Base-by-base conservation (phyloP, 2,113 vertebrate species). In the Brachyhypopomus gauderio region DNA sequence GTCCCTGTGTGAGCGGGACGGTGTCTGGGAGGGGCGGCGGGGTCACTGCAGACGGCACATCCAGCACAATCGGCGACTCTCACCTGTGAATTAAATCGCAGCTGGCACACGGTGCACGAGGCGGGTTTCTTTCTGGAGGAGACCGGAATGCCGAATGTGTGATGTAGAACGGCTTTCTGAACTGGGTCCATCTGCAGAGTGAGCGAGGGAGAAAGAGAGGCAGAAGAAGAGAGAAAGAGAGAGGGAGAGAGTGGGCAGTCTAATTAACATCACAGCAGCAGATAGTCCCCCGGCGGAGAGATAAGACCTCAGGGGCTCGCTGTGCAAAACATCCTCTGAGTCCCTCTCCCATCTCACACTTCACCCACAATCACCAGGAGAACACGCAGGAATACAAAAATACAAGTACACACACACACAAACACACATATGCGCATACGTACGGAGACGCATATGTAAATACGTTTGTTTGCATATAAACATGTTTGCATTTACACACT, bases 61-160 rank as follows among this genome's bases (percentile, higher is more conserved):
- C 45, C 8, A 12, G 22, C 16, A 20, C 27, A 64, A 34, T 34
- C 17, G 38, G 73, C 38, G 30, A 30, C 56, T 94, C 95, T 97
- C 96, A 99, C 97, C 96, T 99, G 97, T 7, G 97, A 99, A 95
- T 98, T 99, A 94, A 99, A 98, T 94, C 96, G 96, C 92, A 98
- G 94, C 89, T 96, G 96, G 92, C 97, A 99, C 87, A 97, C 95
- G 87, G 94, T 94, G 93, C 97, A 99, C 88, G 96, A 95, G 91
- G 96, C 95, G 88, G 96, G 95, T 92, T 95, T 98, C 94, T 95
- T 96, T 93, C 95, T 95, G 86, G 93, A 90, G 75, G 93, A 93
- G 92, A 95, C 92, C 86, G 95, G 92, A 90, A 96, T 94, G 85
- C 97, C 94, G 72, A 97, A 95, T 72, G 96, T 97, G 90, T 99